Conservation (phyloP, 2,888 invertebrate species). For the Tenthredo livida region DNA sequence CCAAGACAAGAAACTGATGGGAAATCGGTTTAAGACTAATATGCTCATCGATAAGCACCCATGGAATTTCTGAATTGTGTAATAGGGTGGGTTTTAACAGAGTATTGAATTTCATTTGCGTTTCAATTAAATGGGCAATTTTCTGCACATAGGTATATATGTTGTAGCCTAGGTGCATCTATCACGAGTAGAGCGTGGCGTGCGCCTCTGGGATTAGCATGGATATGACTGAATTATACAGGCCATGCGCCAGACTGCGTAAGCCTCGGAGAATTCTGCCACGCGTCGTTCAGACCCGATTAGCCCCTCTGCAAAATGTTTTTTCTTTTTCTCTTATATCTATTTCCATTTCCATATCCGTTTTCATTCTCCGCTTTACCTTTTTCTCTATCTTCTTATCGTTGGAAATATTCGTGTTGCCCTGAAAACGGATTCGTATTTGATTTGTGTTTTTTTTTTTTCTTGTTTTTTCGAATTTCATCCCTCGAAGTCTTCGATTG, state of each 20-base stretch:
- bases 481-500: no score
- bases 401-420: neutral
- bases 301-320: slow-evolving; percentile 32
- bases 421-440: no score
- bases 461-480: neutral
- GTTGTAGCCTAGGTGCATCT: slow-evolving; percentile 70
- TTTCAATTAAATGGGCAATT: slow-evolving; percentile 76
- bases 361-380: neutral
- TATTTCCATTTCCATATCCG: neutral
- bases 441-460: neutral
- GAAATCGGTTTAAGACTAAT: no score
- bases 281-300: slow-evolving; percentile 68
- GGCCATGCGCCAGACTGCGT: slow-evolving; percentile 73
- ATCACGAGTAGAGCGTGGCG: slow-evolving; percentile 73
- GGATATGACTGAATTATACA: slow-evolving; percentile 76
- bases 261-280: slow-evolving; percentile 66
- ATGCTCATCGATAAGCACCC: no score
- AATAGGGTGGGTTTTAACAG: neutral
- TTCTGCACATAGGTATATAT: slow-evolving; percentile 58
- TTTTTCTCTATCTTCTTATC: neutral
- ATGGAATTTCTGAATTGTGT: neutral
- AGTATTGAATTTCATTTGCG: slow-evolving; percentile 68
- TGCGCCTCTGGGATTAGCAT: slow-evolving; percentile 74
- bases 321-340: neutral
- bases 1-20: no score